phyloP scores from a whole-genome alignment of 1,140 invertebrate genomes.

The Schmidtea mediterranea region DNA sequence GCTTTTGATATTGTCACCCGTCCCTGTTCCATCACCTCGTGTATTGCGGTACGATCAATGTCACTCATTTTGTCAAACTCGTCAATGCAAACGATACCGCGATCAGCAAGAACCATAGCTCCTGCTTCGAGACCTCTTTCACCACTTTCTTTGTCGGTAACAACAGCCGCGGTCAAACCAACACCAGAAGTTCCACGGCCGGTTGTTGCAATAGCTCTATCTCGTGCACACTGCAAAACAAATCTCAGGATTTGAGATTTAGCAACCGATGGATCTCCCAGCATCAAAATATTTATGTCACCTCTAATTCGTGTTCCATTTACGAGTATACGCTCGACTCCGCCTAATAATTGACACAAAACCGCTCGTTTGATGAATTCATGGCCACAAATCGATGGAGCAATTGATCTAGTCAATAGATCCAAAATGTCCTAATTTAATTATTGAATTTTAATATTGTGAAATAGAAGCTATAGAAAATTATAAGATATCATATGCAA shows the following conservation, averaged over 20 bases:
- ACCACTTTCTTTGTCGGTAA: slow-evolving; percentile 66
- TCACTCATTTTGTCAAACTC: slow-evolving; percentile 99
- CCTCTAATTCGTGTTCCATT: slow-evolving; percentile 87
- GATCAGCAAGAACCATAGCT: slow-evolving; percentile 93
- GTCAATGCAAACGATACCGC: slow-evolving; percentile 93
- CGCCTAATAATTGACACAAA: slow-evolving; percentile 70
- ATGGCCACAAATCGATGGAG: slow-evolving; percentile 90
- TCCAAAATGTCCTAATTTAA: slow-evolving; percentile 52
- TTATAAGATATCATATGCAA: no score
- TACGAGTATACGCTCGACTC: slow-evolving; percentile 69
- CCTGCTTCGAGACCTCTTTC: slow-evolving; percentile 62
- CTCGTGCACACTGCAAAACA: slow-evolving; percentile 18
- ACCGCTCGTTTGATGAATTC: slow-evolving; percentile 87
- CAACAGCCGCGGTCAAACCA: slow-evolving; percentile 90
- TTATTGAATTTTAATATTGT: no score
- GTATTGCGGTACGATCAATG: slow-evolving; percentile 88
- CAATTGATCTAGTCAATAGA: slow-evolving; percentile 59
- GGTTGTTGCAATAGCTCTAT: slow-evolving; percentile 69
- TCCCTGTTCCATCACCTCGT: slow-evolving; percentile 54
- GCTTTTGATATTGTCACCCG: slow-evolving; percentile 92
- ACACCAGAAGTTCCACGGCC: slow-evolving; percentile 80
- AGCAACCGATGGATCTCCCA: slow-evolving; percentile 93
- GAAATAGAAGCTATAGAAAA: no score
- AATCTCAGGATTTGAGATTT: slow-evolving; percentile 66
- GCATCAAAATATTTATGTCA: slow-evolving; percentile 84